Percentiles rank a stretch among this genome's conserved stretches.
Evolutionary conservation across 2,113 vertebrate genomes (phyloP).

Genomic region (Mormyrus lacerda): DNA sequence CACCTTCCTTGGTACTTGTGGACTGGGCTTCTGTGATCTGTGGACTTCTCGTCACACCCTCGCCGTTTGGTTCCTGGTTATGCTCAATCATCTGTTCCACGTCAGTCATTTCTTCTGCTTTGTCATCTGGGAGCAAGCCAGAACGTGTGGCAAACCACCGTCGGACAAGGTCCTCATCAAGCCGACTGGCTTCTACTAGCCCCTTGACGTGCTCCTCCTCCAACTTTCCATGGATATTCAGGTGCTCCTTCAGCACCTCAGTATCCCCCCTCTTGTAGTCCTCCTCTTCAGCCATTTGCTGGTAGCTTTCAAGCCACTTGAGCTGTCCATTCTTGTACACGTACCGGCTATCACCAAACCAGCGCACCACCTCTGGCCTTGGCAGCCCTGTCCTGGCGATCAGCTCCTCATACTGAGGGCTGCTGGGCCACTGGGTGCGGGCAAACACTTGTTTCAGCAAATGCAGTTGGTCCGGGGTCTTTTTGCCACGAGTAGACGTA

Average conservation of each 20-base stretch:
- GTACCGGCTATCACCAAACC: slow-evolving; percentile 92
- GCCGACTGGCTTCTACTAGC: slow-evolving; percentile 66
- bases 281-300: slow-evolving; percentile 65
- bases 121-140: slow-evolving; percentile 2
- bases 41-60: slow-evolving; percentile 38
- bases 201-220: slow-evolving; percentile 70
- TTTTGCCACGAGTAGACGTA: slow-evolving; percentile 64
- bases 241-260: slow-evolving; percentile 71
- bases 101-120: slow-evolving; percentile 15
- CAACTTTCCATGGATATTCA: slow-evolving; percentile 60
- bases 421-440: slow-evolving; percentile 88
- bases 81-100: slow-evolving; percentile 15
- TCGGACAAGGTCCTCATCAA: slow-evolving; percentile 73
- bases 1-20: slow-evolving; percentile 47
- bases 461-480: slow-evolving; percentile 85
- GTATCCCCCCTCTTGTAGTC: slow-evolving; percentile 49
- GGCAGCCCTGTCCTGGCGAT: slow-evolving; percentile 75
- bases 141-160: slow-evolving; percentile 69
- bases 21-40: slow-evolving; percentile 25
- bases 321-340: slow-evolving; percentile 90
- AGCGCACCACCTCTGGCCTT: slow-evolving; percentile 85
- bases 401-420: slow-evolving; percentile 79
- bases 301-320: slow-evolving; percentile 89
- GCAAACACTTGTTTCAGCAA: slow-evolving; percentile 84
- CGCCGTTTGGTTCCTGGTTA: slow-evolving; percentile 44